Evolutionary conservation across 2,888 invertebrate species (phyloP).

Genomic region (Yponomeuta cagnagella): DNA sequence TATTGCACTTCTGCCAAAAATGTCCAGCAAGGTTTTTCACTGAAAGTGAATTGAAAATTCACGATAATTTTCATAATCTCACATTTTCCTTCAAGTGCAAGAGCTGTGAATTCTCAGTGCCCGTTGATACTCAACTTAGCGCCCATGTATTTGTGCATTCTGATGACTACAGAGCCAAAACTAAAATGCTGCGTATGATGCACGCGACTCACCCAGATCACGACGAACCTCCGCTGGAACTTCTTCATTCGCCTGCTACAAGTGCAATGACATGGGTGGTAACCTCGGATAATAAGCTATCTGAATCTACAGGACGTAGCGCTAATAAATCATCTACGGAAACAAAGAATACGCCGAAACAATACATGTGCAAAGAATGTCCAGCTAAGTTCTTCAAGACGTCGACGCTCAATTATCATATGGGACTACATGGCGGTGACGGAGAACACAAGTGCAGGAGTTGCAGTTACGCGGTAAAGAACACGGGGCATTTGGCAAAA

Average conservation of each 20-base stretch:
- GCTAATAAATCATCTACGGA: conserved; percentile 30
- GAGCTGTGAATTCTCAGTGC: conserved; percentile 85
- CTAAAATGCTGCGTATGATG: conserved; percentile 79
- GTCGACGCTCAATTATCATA: conserved; percentile 82
- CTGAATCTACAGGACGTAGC: conserved; percentile 28
- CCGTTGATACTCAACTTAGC: conserved; percentile 80
- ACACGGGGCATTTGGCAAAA: conserved; percentile 79
- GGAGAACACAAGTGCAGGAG: conserved; percentile 80
- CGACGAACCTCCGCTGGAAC: conserved; percentile 78
- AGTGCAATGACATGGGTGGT: conserved; percentile 68
- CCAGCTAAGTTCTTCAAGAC: conserved; percentile 84
- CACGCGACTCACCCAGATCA: conserved; percentile 79
- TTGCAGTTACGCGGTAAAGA: conserved; percentile 83
- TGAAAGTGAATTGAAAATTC: conserved; percentile 83
- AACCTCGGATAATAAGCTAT: conserved; percentile 38
- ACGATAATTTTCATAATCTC: conserved; percentile 81
- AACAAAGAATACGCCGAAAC: conserved; percentile 49
- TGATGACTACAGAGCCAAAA: conserved; percentile 85
- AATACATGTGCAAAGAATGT: conserved; percentile 78
- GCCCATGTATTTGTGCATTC: conserved; percentile 85
- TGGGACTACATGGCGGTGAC: conserved; percentile 79
- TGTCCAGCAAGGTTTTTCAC: conserved; percentile 91
- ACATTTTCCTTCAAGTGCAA: conserved; percentile 81
- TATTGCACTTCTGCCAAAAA: conserved; percentile 84
- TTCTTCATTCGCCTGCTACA: conserved; percentile 42